A percentile compares a stretch with the other conserved stretches of the same genome.
Evolutionary conservation across 2,797 vertebrate genomes (phyloP).

Genomic region (Podarcis siculus): DNA sequence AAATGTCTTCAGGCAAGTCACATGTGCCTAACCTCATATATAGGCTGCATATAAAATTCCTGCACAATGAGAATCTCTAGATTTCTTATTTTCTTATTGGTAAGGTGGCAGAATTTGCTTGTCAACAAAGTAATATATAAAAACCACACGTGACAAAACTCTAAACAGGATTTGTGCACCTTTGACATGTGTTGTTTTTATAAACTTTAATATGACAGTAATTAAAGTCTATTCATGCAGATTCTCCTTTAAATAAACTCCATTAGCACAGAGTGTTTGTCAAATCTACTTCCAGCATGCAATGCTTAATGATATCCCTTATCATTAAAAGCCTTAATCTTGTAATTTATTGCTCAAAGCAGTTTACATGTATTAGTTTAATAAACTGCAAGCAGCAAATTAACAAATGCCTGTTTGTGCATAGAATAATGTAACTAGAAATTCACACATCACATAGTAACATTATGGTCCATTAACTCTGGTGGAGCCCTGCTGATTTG

Average conservation of each 20-base stretch:
- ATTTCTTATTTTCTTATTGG: background rate
- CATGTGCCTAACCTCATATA: background rate
- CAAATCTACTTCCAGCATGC: conserved; percentile 60
- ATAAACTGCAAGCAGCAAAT: conserved; percentile 66
- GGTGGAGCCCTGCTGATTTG: conserved; percentile 44
- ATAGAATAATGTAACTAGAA: conserved; percentile 55
- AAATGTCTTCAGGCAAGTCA: background rate
- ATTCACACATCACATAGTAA: conserved; percentile 35
- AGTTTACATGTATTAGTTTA: conserved; percentile 63
- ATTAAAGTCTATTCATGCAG: conserved; percentile 62
- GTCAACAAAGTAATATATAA: conserved; percentile 38
- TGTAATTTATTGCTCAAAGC: conserved; percentile 71
- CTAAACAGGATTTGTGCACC: conserved; percentile 36
- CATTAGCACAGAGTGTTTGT: conserved; percentile 66
- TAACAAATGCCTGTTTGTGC: conserved; percentile 53
- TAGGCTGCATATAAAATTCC: background rate
- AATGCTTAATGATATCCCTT: conserved; percentile 68
- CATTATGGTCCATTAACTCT: conserved; percentile 39
- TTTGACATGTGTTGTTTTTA: conserved; percentile 57
- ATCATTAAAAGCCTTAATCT: conserved; percentile 66
- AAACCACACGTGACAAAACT: background rate
- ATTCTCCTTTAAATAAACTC: conserved; percentile 66
- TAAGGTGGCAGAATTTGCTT: background rate
- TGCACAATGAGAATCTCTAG: background rate
- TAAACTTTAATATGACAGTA: conserved; percentile 54